A percentile compares a stretch with the other conserved stretches of the same genome.
These are phyloP conservation scores for Urophycis tenuis DNA, from an alignment of 2,797 vertebrate genomes.

Conservation along the genomic window DNA sequence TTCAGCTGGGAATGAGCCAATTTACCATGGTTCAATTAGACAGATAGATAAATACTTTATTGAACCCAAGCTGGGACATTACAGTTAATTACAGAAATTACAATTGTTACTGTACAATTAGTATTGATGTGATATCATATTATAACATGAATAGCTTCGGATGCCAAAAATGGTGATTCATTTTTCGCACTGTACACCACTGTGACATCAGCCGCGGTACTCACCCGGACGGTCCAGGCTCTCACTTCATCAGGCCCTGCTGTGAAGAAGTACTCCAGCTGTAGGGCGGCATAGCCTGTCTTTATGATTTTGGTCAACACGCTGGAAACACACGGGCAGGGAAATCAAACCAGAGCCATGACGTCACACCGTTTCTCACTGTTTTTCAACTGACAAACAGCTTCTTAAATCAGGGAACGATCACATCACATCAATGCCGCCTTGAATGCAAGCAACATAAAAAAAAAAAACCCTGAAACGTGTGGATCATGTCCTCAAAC, in stretches of 20 bases:
- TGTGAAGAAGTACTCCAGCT: conserved; percentile 99
- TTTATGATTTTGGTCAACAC: conserved; percentile 98
- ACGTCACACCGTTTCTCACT: background rate
- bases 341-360: background rate
- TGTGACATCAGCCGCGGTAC: conserved; percentile 13
- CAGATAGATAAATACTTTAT: too few species aligned
- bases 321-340: conserved; percentile 55
- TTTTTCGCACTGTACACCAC: too few species aligned
- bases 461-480: too few species aligned
- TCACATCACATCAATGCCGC: background rate
- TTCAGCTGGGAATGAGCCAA: background rate
- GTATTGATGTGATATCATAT: too few species aligned
- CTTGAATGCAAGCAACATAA: background rate
- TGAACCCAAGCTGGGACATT: too few species aligned
- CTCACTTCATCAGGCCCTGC: conserved; percentile 98
- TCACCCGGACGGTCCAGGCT: conserved; percentile 90
- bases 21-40: background rate
- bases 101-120: too few species aligned
- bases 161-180: too few species aligned
- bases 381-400: background rate
- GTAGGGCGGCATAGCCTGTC: conserved; percentile 88
- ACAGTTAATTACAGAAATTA: too few species aligned
- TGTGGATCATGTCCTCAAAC: background rate
- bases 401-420: background rate
- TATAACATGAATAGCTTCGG: too few species aligned